phyloP scores from a whole-genome alignment of 1,140 invertebrate species.

The Pygmarrhopalites habei region DNA sequence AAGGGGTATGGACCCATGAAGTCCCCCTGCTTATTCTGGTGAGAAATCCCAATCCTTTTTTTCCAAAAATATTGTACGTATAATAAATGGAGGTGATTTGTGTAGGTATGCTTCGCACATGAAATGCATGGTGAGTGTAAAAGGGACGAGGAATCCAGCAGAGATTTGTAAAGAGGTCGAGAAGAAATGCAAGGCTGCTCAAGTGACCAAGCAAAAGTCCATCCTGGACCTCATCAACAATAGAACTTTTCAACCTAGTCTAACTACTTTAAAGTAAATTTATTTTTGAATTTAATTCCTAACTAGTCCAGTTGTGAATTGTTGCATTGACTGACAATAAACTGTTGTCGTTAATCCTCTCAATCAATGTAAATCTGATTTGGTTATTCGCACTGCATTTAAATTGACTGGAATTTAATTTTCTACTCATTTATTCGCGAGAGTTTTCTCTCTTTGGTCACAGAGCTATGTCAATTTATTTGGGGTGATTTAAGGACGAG shows the following conservation, averaged over 20 bases:
- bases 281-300: too few species aligned
- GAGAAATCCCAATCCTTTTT: not conserved
- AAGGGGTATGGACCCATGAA: not conserved
- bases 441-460: too few species aligned
- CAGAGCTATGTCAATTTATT: too few species aligned
- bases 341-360: too few species aligned
- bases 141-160: not conserved
- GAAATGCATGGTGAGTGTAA: not conserved
- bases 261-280: too few species aligned
- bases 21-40: constrained; percentile 2
- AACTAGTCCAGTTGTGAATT: too few species aligned
- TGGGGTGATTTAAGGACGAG: too few species aligned
- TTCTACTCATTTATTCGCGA: too few species aligned
- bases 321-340: too few species aligned
- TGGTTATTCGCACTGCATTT: too few species aligned
- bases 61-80: not conserved
- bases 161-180: not conserved
- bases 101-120: not conserved
- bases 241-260: not conserved
- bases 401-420: too few species aligned
- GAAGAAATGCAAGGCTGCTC: not conserved
- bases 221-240: not conserved
- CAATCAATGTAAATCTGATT: too few species aligned
- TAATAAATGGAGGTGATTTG: not conserved
- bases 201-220: not conserved